These are phyloP conservation scores for Eulimnadia texana DNA, from an alignment of 1,140 invertebrate genomes.

Conservation along the genomic window DNA sequence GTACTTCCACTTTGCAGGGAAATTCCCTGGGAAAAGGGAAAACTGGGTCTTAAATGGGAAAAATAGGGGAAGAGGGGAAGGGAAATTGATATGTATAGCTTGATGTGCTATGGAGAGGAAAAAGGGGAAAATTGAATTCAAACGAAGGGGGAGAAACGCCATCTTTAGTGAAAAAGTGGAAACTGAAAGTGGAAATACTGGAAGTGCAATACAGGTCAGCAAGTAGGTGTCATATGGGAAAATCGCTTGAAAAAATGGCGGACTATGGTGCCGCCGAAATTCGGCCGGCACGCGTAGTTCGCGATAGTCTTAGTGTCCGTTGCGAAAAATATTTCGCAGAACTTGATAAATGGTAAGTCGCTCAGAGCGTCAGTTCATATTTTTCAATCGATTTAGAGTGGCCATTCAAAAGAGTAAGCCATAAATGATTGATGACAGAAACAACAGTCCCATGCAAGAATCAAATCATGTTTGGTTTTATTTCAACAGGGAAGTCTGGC, in stretches of 20 bases:
- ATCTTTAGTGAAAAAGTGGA: too few species aligned
- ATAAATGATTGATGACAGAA: background rate
- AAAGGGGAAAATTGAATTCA: too few species aligned
- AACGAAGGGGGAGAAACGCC: too few species aligned
- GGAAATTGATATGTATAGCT: too few species aligned
- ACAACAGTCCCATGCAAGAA: background rate
- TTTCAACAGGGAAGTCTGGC: conserved; percentile 49
- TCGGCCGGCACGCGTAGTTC: background rate
- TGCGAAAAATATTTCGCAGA: conserved; percentile 16
- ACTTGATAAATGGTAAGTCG: conserved; percentile 11
- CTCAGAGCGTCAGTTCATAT: background rate
- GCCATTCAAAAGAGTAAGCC: background rate
- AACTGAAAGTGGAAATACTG: too few species aligned
- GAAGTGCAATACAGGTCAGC: too few species aligned
- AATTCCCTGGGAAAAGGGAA: too few species aligned
- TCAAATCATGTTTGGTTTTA: conserved; percentile 20
- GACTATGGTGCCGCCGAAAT: background rate
- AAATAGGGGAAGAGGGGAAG: too few species aligned
- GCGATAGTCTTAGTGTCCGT: conserved; percentile 7
- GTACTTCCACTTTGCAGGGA: too few species aligned
- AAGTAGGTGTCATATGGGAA: too few species aligned
- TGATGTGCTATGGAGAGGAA: too few species aligned
- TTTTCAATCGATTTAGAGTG: background rate
- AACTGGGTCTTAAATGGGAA: too few species aligned
- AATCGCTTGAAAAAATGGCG: background rate